A percentile compares a stretch with the other conserved stretches of the same genome.
Evolutionary conservation across 2,113 vertebrate species (phyloP).

Genomic region (Centropus unirufus): DNA sequence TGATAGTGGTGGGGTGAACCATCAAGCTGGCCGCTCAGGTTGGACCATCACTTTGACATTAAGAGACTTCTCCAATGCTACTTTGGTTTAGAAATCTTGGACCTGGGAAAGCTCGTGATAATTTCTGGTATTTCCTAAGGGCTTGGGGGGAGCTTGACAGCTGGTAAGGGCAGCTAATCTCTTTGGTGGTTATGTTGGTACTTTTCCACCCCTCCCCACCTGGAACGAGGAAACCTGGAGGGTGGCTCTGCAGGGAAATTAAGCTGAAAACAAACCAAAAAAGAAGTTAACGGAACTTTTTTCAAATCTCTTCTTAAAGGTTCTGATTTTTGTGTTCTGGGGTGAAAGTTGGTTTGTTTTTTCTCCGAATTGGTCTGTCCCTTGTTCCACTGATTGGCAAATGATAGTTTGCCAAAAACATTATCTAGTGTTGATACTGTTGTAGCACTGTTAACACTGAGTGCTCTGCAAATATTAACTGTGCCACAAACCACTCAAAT

Average conservation of each 20-base stretch:
- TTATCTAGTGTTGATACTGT: conserved; percentile 66
- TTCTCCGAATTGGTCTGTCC: conserved; percentile 58
- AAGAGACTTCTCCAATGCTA: conserved; percentile 74
- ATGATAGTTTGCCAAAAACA: conserved; percentile 60
- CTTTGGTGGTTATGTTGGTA: conserved; percentile 47
- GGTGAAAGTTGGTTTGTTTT: conserved; percentile 59
- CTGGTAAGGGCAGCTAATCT: conserved; percentile 54
- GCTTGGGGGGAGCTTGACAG: conserved; percentile 60
- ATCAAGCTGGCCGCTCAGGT: conserved; percentile 72
- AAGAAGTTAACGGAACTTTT: conserved; percentile 73
- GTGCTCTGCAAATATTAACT: conserved; percentile 70
- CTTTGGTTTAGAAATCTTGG: conserved; percentile 71
- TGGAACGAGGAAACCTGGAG: conserved; percentile 67
- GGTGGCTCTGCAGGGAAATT: conserved; percentile 68
- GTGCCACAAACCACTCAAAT: conserved; percentile 69
- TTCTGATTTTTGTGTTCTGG: conserved; percentile 68
- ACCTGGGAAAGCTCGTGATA: conserved; percentile 59
- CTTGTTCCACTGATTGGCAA: conserved; percentile 60
- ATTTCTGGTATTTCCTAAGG: conserved; percentile 71
- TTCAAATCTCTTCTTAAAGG: conserved; percentile 70
- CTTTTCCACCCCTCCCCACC: conserved; percentile 57
- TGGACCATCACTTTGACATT: conserved; percentile 67
- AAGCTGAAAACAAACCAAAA: conserved; percentile 74
- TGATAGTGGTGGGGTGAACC: conserved; percentile 66
- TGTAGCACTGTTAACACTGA: conserved; percentile 62